Evolutionary conservation across 2,113 vertebrate species (phyloP).

Genomic region (Scytalopus superciliaris): DNA sequence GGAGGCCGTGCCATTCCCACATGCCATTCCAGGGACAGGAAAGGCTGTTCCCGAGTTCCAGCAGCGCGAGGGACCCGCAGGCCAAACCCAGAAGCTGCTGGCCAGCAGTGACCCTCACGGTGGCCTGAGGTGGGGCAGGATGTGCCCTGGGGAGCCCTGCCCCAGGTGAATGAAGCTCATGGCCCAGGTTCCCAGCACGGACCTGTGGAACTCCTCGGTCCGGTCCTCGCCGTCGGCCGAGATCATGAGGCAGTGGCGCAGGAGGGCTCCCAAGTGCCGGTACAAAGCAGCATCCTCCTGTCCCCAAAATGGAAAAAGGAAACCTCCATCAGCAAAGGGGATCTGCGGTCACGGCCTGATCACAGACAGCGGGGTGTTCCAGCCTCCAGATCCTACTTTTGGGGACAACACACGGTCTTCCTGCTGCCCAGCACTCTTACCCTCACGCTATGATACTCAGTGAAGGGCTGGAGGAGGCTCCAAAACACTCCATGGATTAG

Average conservation of each 20-base stretch:
- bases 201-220: conserved; percentile 92
- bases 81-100: neutral
- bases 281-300: conserved; percentile 89
- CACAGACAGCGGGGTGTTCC: accelerated
- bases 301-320: neutral
- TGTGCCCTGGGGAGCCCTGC: neutral
- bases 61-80: neutral
- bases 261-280: conserved; percentile 84
- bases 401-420: neutral
- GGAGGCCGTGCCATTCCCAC: neutral
- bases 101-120: neutral
- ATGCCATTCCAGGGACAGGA: neutral
- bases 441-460: neutral
- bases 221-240: conserved; percentile 83
- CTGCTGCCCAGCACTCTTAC: neutral
- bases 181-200: neutral
- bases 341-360: neutral
- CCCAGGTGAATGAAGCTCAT: neutral
- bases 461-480: neutral
- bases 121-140: accelerated
- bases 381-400: neutral
- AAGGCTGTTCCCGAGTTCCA: neutral
- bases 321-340: neutral
- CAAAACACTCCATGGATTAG: neutral
- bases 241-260: conserved; percentile 89